A percentile compares a stretch with the other conserved stretches of the same genome.
These are phyloP conservation scores for Agrotis segetum DNA, from an alignment of 2,888 invertebrate species.

Conservation along the genomic window DNA sequence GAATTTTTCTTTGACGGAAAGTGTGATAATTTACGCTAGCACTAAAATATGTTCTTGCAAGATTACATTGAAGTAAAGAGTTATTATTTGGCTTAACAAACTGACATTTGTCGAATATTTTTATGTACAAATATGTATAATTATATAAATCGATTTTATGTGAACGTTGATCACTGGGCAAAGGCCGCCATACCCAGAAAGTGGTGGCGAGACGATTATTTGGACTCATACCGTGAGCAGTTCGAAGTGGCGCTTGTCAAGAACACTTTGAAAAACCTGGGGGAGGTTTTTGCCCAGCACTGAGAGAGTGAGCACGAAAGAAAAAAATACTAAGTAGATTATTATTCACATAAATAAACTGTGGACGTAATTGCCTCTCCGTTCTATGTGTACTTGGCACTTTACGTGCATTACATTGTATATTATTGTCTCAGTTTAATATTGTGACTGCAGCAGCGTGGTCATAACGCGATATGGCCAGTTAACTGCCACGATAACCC, in stretches of 20 bases:
- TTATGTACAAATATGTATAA: too few species aligned
- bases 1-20: background rate
- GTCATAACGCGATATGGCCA: background rate
- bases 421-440: conserved; percentile 19
- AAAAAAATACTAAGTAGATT: too few species aligned
- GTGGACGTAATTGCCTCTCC: background rate
- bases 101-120: too few species aligned
- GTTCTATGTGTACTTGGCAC: background rate
- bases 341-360: background rate
- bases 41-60: conserved; percentile 22
- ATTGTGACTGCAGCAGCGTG: conserved; percentile 18
- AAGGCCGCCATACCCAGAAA: too few species aligned
- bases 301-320: too few species aligned
- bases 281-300: too few species aligned
- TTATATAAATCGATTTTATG: too few species aligned
- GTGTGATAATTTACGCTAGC: conserved; percentile 14
- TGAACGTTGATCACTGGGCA: too few species aligned
- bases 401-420: conserved; percentile 34
- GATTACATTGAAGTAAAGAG: conserved; percentile 23
- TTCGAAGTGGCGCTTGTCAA: too few species aligned
- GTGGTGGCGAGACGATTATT: too few species aligned
- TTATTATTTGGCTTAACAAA: background rate
- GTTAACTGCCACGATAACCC: conserved; percentile 47
- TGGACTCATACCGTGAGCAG: too few species aligned
- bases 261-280: too few species aligned